These are phyloP conservation scores for Eleginops maclovinus DNA, from an alignment of 2,113 vertebrate genomes.

Conservation along the genomic window DNA sequence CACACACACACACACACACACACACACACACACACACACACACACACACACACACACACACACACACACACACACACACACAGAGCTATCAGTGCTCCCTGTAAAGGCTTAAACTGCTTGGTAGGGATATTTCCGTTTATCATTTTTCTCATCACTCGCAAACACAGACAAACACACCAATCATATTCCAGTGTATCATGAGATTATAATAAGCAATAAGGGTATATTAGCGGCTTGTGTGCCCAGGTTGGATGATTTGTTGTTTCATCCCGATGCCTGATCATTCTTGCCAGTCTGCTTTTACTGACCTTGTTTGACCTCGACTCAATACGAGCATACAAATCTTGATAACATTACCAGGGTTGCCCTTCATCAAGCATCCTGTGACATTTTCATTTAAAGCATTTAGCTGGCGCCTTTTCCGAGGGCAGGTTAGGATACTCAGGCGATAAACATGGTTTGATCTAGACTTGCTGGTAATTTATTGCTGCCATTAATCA, in stretches of 20 bases:
- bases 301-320: constrained; percentile 45
- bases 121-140: constrained; percentile 55
- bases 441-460: not conserved
- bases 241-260: constrained; percentile 24
- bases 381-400: constrained; percentile 7
- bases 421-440: not conserved
- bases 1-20: not conserved
- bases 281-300: constrained; percentile 23
- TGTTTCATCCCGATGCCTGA: constrained; percentile 34
- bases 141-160: constrained; percentile 50
- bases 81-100: constrained; percentile 47
- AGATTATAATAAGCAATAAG: constrained; percentile 61
- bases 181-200: constrained; percentile 48
- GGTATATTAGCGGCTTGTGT: constrained; percentile 54
- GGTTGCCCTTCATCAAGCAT: not conserved
- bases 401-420: not conserved
- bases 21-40: constrained; percentile 24
- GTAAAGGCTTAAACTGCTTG: constrained; percentile 65
- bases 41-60: constrained; percentile 3
- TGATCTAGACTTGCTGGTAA: not conserved
- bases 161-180: constrained; percentile 32
- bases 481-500: not conserved
- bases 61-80: no score
- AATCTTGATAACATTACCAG: constrained; percentile 7
- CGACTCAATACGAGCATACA: not conserved